Conservation (phyloP, 2,797 vertebrate species). For the Cyprinella venusta region DNA sequence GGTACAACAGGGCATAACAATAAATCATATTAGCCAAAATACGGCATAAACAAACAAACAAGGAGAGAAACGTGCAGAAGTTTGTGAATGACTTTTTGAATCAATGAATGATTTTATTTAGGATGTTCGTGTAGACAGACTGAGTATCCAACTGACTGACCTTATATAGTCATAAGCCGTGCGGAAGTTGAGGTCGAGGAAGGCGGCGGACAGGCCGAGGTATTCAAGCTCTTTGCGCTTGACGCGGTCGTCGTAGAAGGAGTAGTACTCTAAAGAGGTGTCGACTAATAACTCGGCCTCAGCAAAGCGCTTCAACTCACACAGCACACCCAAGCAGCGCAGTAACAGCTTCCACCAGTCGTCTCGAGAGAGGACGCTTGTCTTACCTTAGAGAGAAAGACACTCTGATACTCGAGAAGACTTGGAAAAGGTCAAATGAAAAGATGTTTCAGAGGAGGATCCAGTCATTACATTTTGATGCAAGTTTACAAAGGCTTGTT, state of each 20-base stretch:
- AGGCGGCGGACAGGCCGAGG: slow-evolving; percentile 91
- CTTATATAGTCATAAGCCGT: slow-evolving; percentile 98
- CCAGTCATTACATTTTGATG: not conserved
- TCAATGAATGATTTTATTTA: not conserved
- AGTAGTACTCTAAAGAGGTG: slow-evolving; percentile 94
- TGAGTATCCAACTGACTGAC: slow-evolving; percentile 66
- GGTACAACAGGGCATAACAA: not conserved
- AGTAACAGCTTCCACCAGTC: slow-evolving; percentile 97
- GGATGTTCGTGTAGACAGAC: not conserved
- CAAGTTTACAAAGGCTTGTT: too few species aligned
- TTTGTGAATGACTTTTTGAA: not conserved
- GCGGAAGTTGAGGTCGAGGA: slow-evolving; percentile 91
- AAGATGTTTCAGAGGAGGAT: not conserved
- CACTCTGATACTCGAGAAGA: not conserved
- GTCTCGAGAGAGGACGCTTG: slow-evolving; percentile 90
- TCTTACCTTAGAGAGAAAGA: slow-evolving; percentile 69
- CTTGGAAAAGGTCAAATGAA: not conserved
- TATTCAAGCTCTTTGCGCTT: slow-evolving; percentile 94
- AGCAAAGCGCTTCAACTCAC: slow-evolving; percentile 84
- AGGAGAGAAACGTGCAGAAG: not conserved
- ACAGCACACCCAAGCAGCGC: slow-evolving; percentile 85
- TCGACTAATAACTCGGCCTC: slow-evolving; percentile 94
- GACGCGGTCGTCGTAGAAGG: slow-evolving; percentile 93
- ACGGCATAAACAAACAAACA: not conserved
- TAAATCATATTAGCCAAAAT: not conserved